These are phyloP conservation scores for Garra rufa DNA, from an alignment of 2,113 vertebrate genomes.

Conservation along the genomic window DNA sequence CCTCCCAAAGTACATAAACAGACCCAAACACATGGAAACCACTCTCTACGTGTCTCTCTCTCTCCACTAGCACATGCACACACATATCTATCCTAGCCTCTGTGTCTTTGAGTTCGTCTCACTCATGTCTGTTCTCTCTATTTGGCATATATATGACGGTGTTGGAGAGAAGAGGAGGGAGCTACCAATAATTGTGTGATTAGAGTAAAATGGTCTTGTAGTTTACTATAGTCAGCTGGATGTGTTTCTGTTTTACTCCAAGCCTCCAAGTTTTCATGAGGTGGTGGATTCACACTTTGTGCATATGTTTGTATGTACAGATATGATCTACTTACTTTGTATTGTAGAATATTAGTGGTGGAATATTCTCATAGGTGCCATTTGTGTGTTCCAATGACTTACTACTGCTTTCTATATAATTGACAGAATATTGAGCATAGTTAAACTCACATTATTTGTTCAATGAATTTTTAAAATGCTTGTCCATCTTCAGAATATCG, in stretches of 20 bases:
- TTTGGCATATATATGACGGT: slow-evolving; percentile 1
- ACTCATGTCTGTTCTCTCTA: neutral
- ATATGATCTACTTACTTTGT: neutral
- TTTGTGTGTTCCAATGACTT: neutral
- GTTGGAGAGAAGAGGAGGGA: neutral
- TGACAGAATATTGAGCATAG: neutral
- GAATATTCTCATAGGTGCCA: neutral
- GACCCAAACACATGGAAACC: neutral
- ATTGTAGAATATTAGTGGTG: neutral
- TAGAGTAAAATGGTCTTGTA: neutral
- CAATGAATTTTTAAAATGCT: neutral
- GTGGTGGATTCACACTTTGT: neutral
- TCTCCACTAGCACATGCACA: neutral
- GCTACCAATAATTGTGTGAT: slow-evolving; percentile 12
- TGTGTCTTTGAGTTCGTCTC: neutral
- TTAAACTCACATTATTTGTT: neutral
- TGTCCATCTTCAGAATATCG: neutral
- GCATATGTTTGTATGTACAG: neutral
- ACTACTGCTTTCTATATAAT: neutral
- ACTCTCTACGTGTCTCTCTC: neutral
- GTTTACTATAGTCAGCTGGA: neutral
- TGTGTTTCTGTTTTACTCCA: neutral
- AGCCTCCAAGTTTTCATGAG: neutral
- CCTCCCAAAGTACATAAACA: slow-evolving; percentile 1
- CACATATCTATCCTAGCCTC: neutral